Evolutionary conservation across 2,797 vertebrate species (phyloP).

Genomic region (Xerus rutilus): DNA sequence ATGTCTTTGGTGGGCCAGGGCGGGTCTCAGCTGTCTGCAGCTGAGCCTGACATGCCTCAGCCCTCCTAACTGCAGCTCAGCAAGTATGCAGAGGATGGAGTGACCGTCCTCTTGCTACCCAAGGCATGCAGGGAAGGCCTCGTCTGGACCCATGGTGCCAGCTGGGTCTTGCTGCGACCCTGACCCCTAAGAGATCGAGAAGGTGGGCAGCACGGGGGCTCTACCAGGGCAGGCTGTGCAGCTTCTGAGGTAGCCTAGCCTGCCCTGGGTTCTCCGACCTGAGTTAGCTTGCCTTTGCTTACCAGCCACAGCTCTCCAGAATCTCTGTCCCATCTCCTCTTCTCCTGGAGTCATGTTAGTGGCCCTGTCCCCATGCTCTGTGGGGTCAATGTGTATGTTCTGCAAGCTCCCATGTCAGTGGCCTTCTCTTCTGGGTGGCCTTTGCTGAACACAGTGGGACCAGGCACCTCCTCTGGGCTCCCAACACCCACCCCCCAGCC

Average conservation of each 20-base stretch:
- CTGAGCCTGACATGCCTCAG: not conserved
- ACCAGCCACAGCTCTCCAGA: not conserved
- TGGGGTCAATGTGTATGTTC: not conserved
- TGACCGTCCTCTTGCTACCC: too few relatives aligned
- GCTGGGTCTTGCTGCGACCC: not conserved
- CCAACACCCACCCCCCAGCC: not conserved
- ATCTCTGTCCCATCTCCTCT: not conserved
- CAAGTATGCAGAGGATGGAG: too few relatives aligned
- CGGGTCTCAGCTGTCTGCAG: not conserved
- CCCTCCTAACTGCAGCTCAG: too few relatives aligned
- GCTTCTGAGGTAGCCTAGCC: too few relatives aligned
- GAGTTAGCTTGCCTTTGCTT: not conserved
- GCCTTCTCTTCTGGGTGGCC: not conserved
- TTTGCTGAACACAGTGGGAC: rapidly evolving
- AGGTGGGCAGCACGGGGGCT: not conserved
- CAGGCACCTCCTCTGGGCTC: not conserved
- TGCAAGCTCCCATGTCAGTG: not conserved
- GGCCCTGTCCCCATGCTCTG: not conserved
- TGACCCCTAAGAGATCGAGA: not conserved
- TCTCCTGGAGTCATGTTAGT: not conserved
- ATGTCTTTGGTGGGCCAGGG: not conserved
- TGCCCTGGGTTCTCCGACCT: too few relatives aligned
- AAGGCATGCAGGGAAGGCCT: too few relatives aligned
- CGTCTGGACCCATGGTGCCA: not conserved
- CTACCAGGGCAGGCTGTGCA: not conserved